phyloP scores from a whole-genome alignment of 2,113 vertebrate genomes.

The Tamias sibiricus region DNA sequence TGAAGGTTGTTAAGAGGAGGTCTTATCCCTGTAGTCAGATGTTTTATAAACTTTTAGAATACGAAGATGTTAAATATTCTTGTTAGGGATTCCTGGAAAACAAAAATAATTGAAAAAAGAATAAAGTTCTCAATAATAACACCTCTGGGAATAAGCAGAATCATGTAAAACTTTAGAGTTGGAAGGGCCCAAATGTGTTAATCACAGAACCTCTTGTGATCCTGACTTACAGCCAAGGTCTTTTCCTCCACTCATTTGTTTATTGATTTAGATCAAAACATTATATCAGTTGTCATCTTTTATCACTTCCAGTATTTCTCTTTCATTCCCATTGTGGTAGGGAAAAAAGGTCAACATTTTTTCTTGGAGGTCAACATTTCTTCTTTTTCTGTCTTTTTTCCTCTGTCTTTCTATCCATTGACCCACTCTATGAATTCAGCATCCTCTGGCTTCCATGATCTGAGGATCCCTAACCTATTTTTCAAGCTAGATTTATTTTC shows the following conservation, averaged over 20 bases:
- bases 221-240: not conserved
- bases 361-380: not conserved
- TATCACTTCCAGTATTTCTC: not conserved
- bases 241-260: not conserved
- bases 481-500: not conserved
- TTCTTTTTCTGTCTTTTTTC: not conserved
- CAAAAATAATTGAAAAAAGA: constrained; percentile 8
- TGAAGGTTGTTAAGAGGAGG: not conserved
- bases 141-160: not conserved
- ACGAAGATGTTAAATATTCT: not conserved
- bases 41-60: not conserved
- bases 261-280: not conserved
- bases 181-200: not conserved
- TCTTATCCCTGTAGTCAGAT: not conserved
- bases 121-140: not conserved
- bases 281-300: not conserved
- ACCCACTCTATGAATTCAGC: not conserved
- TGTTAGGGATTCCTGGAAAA: not conserved
- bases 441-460: not conserved
- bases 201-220: not conserved
- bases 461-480: not conserved
- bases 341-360: not conserved
- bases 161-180: not conserved
- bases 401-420: not conserved
- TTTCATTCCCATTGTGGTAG: not conserved